Percentiles rank a stretch among this genome's conserved stretches.
Conservation (phyloP, 1,140 invertebrate species). For the Laupala kohalensis region DNA sequence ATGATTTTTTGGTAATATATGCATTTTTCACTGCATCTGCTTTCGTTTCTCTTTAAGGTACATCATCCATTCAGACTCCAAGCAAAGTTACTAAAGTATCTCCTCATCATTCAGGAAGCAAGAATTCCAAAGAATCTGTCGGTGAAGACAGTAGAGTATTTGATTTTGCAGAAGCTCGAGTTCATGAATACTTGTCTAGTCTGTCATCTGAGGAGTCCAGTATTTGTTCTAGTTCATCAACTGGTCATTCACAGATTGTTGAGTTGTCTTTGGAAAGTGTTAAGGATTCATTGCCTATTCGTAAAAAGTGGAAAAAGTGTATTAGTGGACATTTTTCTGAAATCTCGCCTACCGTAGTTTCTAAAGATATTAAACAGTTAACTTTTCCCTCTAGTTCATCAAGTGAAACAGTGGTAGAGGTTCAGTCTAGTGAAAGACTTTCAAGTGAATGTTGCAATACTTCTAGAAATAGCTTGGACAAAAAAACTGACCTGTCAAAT, state of each 20-base stretch:
- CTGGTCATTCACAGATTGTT: not conserved
- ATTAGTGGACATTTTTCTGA: not conserved
- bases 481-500: not conserved
- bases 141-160: constrained; percentile 28
- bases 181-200: constrained; percentile 37
- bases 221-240: not conserved
- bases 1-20: no score
- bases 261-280: not conserved
- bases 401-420: not conserved
- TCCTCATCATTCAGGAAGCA: not conserved
- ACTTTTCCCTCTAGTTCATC: not conserved
- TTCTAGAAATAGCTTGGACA: no score
- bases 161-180: constrained; percentile 37
- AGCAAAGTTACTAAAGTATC: constrained; percentile 7
- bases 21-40: no score
- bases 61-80: constrained; percentile 24
- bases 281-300: not conserved
- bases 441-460: no score
- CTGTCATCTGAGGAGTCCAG: constrained; percentile 25
- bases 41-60: constrained; percentile 15
- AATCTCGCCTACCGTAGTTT: not conserved
- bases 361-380: not conserved
- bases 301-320: constrained; percentile 4
- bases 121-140: not conserved
- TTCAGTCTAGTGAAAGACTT: not conserved